Evolutionary conservation across 2,888 invertebrate species (phyloP), one percentile per base, ranked within the genome.

Genomic region (Sabatieria punctata): DNA sequence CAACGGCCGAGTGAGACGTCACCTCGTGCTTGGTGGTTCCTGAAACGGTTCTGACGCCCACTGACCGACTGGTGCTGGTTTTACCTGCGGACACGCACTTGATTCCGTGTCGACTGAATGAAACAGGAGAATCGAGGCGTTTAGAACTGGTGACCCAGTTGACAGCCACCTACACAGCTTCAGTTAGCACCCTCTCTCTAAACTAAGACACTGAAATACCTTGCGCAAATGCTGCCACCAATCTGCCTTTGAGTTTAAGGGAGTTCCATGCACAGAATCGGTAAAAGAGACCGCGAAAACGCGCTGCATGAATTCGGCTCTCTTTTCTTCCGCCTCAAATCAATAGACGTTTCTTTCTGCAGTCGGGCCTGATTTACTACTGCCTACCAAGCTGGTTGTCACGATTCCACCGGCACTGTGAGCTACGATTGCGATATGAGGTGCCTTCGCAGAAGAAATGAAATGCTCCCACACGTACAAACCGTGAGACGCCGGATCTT

Each of bases 391-490:
- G 35, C 73, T 67, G 2, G 77, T 68, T 1, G 76, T 74, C 11
- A 80, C 74, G 13, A 76, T 72, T 18, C 82, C 84, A 1, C 84
- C 84, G 57, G 77, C 82, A 60, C 82, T 82, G 59, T 84, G 83
- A 0, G 81, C 83, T 11, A 84, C 76, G 45, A 84, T 76, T 0
- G 76, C 76, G 52, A 84, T 75, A 43, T 74, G 70, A 35, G 73
- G 68, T 0, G 79, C 78, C 48, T 73, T 70, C 0, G 75, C 65
- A 22, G 68, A 67, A 43, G 68, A 60, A 2, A 83, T 69, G 55
- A 78, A 77, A 22, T 76, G 71, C 30, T 77, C 68, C 81, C 81
- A 83, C 1, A 80, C 77, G 57, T 77, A 77, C 1, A 62, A 59
- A 0, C 75, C 74, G 65, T 84, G 83, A 25, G 73, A 71, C 48